phyloP scores from a whole-genome alignment of 1,140 invertebrate genomes.

The Pseudomyrmex dendroicus region DNA sequence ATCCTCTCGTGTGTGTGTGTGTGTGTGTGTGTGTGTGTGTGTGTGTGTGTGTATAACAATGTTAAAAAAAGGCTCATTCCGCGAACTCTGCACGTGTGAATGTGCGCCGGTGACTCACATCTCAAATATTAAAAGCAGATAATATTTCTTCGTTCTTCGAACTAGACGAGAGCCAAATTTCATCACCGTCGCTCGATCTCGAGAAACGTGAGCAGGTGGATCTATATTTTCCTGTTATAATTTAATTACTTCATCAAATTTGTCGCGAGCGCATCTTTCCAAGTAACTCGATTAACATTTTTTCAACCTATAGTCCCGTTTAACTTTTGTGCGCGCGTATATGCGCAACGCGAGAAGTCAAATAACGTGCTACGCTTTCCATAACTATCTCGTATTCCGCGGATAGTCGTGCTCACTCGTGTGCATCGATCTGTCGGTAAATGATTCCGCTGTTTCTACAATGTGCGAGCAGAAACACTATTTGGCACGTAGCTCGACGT shows the following conservation, averaged over 20 bases:
- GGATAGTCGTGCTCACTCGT: constrained; percentile 68
- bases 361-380: constrained; percentile 19
- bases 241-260: not conserved
- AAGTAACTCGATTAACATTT: not conserved
- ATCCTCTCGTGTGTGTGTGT: not conserved
- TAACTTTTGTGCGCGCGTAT: constrained; percentile 9
- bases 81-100: constrained; percentile 18
- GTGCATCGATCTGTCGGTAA: constrained; percentile 79
- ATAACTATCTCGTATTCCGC: constrained; percentile 55
- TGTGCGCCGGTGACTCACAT: constrained; percentile 42
- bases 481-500: constrained; percentile 12
- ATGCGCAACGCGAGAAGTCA: constrained; percentile 37
- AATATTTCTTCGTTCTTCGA: not conserved
- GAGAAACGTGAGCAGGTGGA: constrained; percentile 8
- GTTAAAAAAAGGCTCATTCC: constrained; percentile 25
- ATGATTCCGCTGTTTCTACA: constrained; percentile 71
- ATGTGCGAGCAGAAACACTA: constrained; percentile 65
- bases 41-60: constrained; percentile 35
- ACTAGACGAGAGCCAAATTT: constrained; percentile 18
- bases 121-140: constrained; percentile 47
- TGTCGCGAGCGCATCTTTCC: not conserved
- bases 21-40: not conserved
- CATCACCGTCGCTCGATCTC: constrained; percentile 4
- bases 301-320: too few relatives aligned
- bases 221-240: not conserved